phyloP scores from a whole-genome alignment of 2,888 invertebrate genomes.

The Pristionchus japonicus region DNA sequence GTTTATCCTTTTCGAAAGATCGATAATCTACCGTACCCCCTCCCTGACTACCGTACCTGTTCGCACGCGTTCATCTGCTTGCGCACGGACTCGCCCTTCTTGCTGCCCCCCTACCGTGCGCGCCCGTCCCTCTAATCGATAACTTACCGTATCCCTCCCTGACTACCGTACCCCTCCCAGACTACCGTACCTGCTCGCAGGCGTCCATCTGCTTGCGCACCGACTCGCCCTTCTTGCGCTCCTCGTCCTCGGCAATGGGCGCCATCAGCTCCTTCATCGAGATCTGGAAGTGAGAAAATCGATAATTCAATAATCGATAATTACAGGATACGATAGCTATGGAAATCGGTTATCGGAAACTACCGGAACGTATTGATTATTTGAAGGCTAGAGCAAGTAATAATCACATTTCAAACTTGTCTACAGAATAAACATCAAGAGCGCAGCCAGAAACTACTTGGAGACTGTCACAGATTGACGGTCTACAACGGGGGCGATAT shows the following conservation, averaged over 20 bases:
- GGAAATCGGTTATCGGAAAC: no score
- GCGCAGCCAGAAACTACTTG: no score
- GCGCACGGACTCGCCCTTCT: slow-evolving; percentile 53
- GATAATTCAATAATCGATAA: not conserved
- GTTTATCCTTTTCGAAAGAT: no score
- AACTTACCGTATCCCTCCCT: no score
- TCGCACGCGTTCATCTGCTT: slow-evolving; percentile 66
- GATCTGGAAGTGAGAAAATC: not conserved
- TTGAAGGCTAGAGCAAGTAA: no score
- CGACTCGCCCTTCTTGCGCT: slow-evolving; percentile 50
- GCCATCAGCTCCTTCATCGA: slow-evolving; percentile 41
- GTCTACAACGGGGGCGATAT: no score
- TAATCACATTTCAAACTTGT: no score
- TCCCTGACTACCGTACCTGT: slow-evolving; percentile 58
- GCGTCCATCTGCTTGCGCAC: slow-evolving; percentile 60
- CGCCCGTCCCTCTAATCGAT: not conserved
- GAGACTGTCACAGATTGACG: no score
- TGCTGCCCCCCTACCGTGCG: not conserved
- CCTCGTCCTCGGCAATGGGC: slow-evolving; percentile 35
- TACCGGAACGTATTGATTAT: no score
- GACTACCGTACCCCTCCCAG: slow-evolving; percentile 29
- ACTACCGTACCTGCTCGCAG: slow-evolving; percentile 67
- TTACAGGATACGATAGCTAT: not conserved
- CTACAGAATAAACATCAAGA: no score
- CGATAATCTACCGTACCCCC: slow-evolving; percentile 33